phyloP scores from a whole-genome alignment of 2,888 invertebrate genomes.

The Phoenoteleia sp. region DNA sequence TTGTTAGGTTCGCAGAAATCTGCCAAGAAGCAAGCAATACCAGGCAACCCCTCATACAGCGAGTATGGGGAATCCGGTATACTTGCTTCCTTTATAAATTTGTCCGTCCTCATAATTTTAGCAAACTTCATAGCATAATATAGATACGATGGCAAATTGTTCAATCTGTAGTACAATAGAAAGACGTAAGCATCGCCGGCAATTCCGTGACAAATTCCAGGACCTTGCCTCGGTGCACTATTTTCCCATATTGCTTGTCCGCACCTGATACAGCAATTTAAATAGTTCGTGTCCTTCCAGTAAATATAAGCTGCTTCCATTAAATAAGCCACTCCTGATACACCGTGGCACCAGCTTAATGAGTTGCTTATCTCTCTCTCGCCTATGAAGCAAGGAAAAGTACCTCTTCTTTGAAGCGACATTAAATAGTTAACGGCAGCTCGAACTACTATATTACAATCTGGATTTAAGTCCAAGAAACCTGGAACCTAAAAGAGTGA shows the following conservation, averaged over 20 bases:
- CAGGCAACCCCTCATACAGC: slow-evolving; percentile 95
- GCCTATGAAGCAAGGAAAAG: slow-evolving; percentile 92
- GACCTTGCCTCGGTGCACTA: slow-evolving; percentile 95
- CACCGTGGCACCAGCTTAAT: slow-evolving; percentile 97
- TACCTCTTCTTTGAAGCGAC: slow-evolving; percentile 90
- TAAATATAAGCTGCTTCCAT: slow-evolving; percentile 93
- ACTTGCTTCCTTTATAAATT: slow-evolving; percentile 90
- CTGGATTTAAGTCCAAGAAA: slow-evolving; percentile 88
- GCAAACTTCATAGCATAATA: slow-evolving; percentile 92
- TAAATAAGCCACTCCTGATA: slow-evolving; percentile 93
- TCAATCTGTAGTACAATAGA: slow-evolving; percentile 92
- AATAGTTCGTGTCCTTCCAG: slow-evolving; percentile 91
- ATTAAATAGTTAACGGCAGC: slow-evolving; percentile 90
- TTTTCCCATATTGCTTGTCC: slow-evolving; percentile 94
- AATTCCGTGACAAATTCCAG: slow-evolving; percentile 96
- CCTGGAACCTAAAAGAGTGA: slow-evolving; percentile 83
- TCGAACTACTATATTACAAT: slow-evolving; percentile 88
- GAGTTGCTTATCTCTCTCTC: slow-evolving; percentile 91
- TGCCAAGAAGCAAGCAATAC: slow-evolving; percentile 93
- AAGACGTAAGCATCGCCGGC: slow-evolving; percentile 95
- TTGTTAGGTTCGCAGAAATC: slow-evolving; percentile 92
- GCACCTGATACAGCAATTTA: no score
- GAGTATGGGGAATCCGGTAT: slow-evolving; percentile 94
- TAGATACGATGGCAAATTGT: slow-evolving; percentile 91
- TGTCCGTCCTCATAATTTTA: slow-evolving; percentile 90